Base-by-base conservation (phyloP, 2,888 invertebrate genomes). In the Aporophyla lueneburgensis region DNA sequence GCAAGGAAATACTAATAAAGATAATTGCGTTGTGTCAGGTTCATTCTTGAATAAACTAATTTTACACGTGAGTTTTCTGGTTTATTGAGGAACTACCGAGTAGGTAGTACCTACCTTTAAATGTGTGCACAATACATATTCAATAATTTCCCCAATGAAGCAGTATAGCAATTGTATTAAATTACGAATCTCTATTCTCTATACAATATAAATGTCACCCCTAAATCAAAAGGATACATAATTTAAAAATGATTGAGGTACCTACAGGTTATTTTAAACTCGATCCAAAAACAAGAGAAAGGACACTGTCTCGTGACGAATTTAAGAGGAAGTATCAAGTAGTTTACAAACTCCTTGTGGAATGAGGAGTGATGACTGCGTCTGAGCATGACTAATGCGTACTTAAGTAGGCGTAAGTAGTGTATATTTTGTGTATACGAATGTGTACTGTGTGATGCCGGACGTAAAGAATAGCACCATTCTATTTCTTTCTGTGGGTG, bases 1-100 rank as follows among this genome's bases (percentile, higher is more conserved):
- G 86, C 72, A 87, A 92, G 92, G 92, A 93, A 89, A 88, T 86
- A 78, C 85, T 88, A 90, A 91, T 92, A 87, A 88, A 88, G 84
- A 68, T 74, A 72, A 76, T 66, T 63, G 58, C 43, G 54, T 66
- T 27, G 40, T 61, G 49, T 63, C 24, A 78, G 81, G 71, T 75
- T 76, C 10, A 74, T 80, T 79, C 85, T 83, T 70, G 84, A 76
- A 76, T 71, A 67, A 86, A 87, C 83, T 85, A 78, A 82, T 46
- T 62, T 74, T 16, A 67, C 9, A 59, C 53, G 24, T 51, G 62
- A 33, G 54, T 14, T 51, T 71, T 70, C 69, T 70, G 4, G 71
- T 67, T 67, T n/a, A 12, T 69, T 58, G 4, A 14, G 14, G 10
- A 49, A 58, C 6, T 63, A 33, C 21, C 6, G 5, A 16, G 16